These are phyloP conservation scores for Ophthalmolycus amberensis DNA, from an alignment of 2,113 vertebrate genomes.

Conservation along the genomic window DNA sequence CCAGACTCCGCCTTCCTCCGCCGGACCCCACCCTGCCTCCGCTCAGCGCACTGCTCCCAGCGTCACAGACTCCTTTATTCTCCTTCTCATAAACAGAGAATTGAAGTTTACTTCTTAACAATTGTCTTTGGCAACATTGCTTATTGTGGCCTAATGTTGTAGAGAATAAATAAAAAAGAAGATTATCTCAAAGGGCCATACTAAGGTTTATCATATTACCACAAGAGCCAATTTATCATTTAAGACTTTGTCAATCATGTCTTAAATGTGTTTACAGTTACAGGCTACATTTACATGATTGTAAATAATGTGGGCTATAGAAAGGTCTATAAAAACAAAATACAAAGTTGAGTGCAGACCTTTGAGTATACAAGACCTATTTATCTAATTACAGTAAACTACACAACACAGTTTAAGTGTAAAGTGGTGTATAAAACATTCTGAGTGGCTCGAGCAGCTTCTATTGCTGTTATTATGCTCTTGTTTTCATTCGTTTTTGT, in stretches of 20 bases:
- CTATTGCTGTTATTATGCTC: background rate
- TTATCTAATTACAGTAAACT: too few relatives aligned
- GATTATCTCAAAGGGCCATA: background rate
- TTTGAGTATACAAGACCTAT: background rate
- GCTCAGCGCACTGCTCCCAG: background rate
- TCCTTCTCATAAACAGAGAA: background rate
- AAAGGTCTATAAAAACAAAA: background rate
- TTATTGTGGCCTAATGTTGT: background rate
- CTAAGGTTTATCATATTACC: background rate
- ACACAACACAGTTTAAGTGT: background rate
- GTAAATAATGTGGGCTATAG: background rate
- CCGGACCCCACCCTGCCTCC: conserved; percentile 71
- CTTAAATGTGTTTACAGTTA: background rate
- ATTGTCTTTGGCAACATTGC: background rate
- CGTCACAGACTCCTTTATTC: background rate
- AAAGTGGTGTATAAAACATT: background rate
- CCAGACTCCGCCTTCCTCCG: conserved; percentile 62
- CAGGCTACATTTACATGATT: background rate
- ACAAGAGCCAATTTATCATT: background rate
- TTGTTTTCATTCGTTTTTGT: background rate
- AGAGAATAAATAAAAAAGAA: background rate
- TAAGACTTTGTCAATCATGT: background rate
- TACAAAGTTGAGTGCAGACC: background rate
- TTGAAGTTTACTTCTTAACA: background rate
- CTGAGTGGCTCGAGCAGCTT: too few relatives aligned